Conservation (phyloP, 2,888 invertebrate genomes). For the Cacoxenus indagator region DNA sequence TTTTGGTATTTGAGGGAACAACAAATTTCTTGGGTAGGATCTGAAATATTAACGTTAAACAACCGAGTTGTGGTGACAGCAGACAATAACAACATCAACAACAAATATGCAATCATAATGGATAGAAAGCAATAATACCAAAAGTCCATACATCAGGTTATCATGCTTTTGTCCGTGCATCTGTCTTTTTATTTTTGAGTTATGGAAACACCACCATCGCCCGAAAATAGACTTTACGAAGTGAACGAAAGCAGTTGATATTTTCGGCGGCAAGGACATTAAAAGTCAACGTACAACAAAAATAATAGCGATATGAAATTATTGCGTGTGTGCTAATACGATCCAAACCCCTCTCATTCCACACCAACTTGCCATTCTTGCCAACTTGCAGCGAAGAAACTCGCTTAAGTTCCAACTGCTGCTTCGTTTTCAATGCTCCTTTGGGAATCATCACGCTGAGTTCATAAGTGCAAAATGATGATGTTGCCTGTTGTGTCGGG, state of each 20-base stretch:
- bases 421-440: background rate
- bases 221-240: background rate
- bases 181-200: background rate
- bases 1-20: background rate
- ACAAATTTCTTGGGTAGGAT: background rate
- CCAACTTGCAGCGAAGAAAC: too few species aligned
- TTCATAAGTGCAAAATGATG: background rate
- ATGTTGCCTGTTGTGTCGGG: too few species aligned
- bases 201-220: too few species aligned
- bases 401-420: background rate
- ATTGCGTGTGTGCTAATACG: background rate
- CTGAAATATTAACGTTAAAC: constrained; percentile 13
- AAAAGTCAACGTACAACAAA: background rate
- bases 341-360: background rate
- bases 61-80: background rate
- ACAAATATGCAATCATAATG: background rate
- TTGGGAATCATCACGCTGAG: background rate
- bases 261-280: background rate
- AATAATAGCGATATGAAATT: background rate
- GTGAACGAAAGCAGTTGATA: background rate
- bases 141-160: background rate
- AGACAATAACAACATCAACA: background rate
- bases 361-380: background rate
- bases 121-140: constrained; percentile 1
- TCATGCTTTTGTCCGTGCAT: background rate